Evolutionary conservation across 2,113 vertebrate species (phyloP), one percentile per base, ranked within the genome.

Genomic region (Cyprinodon variegatus): DNA sequence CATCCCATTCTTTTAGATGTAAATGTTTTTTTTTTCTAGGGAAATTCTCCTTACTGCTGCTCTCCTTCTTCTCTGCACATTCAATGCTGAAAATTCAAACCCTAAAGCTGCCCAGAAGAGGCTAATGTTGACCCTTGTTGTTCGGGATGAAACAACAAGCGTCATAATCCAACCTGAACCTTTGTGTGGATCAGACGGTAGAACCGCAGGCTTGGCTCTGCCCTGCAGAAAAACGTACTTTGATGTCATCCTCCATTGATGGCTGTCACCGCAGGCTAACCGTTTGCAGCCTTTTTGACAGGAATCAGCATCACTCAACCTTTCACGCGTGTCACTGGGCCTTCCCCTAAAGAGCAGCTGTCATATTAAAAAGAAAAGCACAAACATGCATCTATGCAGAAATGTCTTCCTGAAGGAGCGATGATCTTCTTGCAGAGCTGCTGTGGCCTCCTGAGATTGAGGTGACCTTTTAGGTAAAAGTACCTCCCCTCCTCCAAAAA

Each of bases 381-480:
- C 61, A 46, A 39, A 48, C 38, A 20, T 0, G 1, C 1, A 37
- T 41, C 20, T 12, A 40, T 29, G 20, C 13, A 17, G 38, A 72
- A 83, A 83, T 0, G 46, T 72, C 39, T 8, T 53, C 11, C 11
- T 0, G 29, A 53, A 60, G 50, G 70, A 43, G 77, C 69, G 20
- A 29, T 65, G 81, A 82, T 81, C 11, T 69, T 76, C 70, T 38
- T 11, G 13, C 7, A 68, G 77, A 68, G 2, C 11, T 4, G 6
- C 45, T 9, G 13, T 3, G 11, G 37, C 72, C 70, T 70, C 22
- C 83, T 83, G 77, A 80, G 1, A 65, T 36, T 64, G 72, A 83
- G 48, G 70, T 50, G 48, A 81, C 83, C 80, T 80, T 89, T 80
- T 64, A 78, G 84, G 85, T 84, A 86, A 86, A 86, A 90, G 89